These are phyloP conservation scores for Lepisosteus osseus DNA, from an alignment of 2,113 vertebrate species.

Conservation along the genomic window DNA sequence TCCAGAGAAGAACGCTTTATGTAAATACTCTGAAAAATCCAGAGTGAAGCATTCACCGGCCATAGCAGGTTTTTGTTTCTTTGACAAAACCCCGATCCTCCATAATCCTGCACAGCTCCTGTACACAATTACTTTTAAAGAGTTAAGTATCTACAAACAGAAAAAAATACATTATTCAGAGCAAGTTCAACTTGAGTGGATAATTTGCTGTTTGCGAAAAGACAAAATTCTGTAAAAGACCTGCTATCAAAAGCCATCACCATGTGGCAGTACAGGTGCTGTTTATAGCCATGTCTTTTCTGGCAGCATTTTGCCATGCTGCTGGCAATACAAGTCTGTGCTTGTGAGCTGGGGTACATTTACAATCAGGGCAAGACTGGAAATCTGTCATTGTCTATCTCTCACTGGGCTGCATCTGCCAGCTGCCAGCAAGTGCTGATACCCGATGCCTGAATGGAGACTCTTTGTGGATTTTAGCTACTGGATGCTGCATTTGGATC, in stretches of 20 bases:
- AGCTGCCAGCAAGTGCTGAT: slow-evolving; percentile 58
- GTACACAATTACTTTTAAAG: no score
- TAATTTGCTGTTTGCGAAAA: not conserved
- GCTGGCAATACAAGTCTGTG: slow-evolving; percentile 37
- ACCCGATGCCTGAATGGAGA: slow-evolving; percentile 56
- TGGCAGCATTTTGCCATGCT: slow-evolving; percentile 34
- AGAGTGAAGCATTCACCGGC: no score
- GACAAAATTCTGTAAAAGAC: not conserved
- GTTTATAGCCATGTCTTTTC: slow-evolving; percentile 8
- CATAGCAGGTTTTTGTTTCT: no score
- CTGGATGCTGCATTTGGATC: slow-evolving; percentile 46
- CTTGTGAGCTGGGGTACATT: slow-evolving; percentile 37
- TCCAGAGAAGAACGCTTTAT: no score
- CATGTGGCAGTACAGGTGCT: slow-evolving; percentile 62
- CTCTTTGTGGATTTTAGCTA: slow-evolving; percentile 50
- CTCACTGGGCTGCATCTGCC: slow-evolving; percentile 45
- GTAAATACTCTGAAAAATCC: no score
- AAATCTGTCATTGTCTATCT: slow-evolving; percentile 65
- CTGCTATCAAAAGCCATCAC: slow-evolving; percentile 12
- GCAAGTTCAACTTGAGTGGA: no score
- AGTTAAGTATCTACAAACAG: no score
- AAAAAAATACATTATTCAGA: no score
- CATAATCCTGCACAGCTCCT: no score
- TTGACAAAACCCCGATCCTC: no score
- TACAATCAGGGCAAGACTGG: slow-evolving; percentile 43